Percentiles rank a stretch among this genome's conserved stretches.
Evolutionary conservation across 1,140 invertebrate genomes (phyloP).

Genomic region (Drosophila santomea): DNA sequence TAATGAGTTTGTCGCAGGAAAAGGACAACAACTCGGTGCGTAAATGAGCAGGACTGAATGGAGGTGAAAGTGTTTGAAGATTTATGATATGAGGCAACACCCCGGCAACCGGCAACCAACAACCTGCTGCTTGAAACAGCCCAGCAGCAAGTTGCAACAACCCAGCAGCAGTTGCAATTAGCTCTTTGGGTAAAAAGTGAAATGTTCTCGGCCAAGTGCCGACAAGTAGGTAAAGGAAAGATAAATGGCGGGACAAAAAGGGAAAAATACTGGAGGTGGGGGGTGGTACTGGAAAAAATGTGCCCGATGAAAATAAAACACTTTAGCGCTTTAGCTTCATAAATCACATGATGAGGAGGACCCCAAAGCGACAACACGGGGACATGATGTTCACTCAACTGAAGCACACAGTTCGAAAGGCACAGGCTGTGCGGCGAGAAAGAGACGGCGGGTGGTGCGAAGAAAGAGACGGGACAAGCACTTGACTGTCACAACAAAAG

Average conservation of each 20-base stretch:
- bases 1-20: conserved; percentile 68
- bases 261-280: conserved; percentile 4
- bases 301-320: conserved; percentile 66
- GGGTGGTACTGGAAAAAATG: conserved; percentile 15
- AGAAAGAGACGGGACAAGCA: conserved; percentile 19
- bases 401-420: conserved; percentile 14
- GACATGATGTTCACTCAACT: conserved; percentile 64
- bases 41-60: conserved; percentile 52
- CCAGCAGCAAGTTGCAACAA: conserved; percentile 13
- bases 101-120: conserved; percentile 17
- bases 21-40: conserved; percentile 22
- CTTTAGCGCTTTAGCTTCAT: conserved; percentile 72
- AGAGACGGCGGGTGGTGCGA: neutral
- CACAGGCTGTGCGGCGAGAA: neutral
- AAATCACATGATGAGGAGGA: conserved; percentile 68
- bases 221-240: conserved; percentile 63
- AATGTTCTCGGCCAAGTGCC: conserved; percentile 75
- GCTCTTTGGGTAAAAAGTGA: conserved; percentile 72
- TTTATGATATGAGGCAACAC: conserved; percentile 76
- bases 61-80: conserved; percentile 80
- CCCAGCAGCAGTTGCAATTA: conserved; percentile 55
- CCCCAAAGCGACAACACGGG: conserved; percentile 37
- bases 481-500: conserved; percentile 74
- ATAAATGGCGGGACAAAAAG: conserved; percentile 53
- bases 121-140: neutral